These are phyloP conservation scores for Zaprionus kolodkinae DNA, from an alignment of 1,140 invertebrate genomes.

Conservation along the genomic window DNA sequence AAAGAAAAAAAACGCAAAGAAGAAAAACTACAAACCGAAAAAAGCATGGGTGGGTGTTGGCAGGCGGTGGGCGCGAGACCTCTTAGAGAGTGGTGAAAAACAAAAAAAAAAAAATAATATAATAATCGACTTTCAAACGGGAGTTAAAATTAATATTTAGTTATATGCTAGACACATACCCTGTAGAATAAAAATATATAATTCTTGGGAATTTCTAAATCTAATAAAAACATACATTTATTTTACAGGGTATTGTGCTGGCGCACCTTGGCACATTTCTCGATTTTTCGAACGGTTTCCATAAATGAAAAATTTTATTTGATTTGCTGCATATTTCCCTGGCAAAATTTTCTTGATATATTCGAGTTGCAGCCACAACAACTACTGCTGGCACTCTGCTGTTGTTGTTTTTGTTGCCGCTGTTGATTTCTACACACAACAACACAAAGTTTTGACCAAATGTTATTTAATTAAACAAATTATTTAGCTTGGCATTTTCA, in stretches of 20 bases:
- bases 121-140: background rate
- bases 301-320: conserved; percentile 24
- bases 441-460: conserved; percentile 20
- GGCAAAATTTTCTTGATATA: conserved; percentile 1
- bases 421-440: conserved; percentile 9
- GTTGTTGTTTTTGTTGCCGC: too few relatives aligned
- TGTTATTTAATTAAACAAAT: conserved; percentile 53
- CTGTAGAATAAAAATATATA: background rate
- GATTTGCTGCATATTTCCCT: conserved; percentile 2
- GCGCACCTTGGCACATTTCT: too few relatives aligned
- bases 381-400: background rate
- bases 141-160: background rate
- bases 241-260: background rate
- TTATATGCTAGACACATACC: background rate
- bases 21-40: background rate
- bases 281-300: background rate
- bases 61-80: conserved; percentile 19
- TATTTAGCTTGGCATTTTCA: conserved; percentile 48
- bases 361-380: conserved; percentile 8
- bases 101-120: background rate
- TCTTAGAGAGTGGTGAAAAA: conserved; percentile 13
- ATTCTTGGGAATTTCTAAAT: background rate
- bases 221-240: background rate
- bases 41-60: background rate
- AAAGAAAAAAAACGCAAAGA: too few relatives aligned